Percentiles rank a stretch among this genome's conserved stretches.
phyloP scores from a whole-genome alignment of 2,113 vertebrate genomes.

The Rhegmatorhina hoffmannsi region DNA sequence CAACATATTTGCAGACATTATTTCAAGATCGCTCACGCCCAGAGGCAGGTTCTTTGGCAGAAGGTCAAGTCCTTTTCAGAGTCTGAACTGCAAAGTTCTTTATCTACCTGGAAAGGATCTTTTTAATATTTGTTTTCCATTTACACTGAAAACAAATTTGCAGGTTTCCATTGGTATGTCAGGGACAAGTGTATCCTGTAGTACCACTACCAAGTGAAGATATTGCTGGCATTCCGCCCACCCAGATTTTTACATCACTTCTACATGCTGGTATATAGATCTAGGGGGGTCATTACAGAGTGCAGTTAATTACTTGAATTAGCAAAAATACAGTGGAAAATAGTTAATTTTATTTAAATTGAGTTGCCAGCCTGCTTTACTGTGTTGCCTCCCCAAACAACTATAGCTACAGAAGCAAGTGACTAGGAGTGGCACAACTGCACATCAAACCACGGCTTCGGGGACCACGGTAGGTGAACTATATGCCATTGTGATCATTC shows the following conservation, averaged over 20 bases:
- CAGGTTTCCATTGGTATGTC: background rate
- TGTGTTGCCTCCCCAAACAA: background rate
- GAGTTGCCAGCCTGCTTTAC: background rate
- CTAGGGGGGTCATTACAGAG: background rate
- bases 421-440: background rate
- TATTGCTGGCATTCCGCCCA: background rate
- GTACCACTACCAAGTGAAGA: background rate
- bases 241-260: background rate
- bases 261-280: background rate
- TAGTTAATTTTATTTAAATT: background rate
- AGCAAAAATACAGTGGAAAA: background rate
- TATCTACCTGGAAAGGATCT: background rate
- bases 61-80: background rate
- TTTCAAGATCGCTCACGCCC: background rate
- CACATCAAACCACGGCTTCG: background rate
- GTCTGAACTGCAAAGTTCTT: background rate
- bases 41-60: background rate
- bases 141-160: background rate
- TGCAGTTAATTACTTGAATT: background rate
- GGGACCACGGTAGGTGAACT: background rate
- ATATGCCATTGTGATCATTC: background rate
- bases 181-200: background rate
- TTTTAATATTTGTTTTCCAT: background rate
- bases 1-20: background rate
- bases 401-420: background rate